phyloP scores from a whole-genome alignment of 2,113 vertebrate species.

The Xyliphius kryptos region DNA sequence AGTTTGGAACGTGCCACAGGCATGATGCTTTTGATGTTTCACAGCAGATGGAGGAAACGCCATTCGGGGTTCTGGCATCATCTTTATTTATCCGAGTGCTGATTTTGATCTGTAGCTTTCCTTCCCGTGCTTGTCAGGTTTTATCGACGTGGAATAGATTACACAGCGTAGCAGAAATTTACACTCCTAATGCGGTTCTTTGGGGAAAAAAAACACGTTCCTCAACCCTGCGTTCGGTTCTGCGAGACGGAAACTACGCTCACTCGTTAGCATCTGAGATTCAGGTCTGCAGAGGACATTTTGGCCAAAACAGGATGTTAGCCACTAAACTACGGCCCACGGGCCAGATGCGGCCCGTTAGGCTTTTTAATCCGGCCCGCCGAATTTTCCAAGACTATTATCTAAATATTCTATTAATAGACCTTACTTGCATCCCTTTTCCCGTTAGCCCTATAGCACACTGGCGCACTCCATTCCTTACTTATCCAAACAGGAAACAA shows the following conservation, averaged over 20 bases:
- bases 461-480: too few species aligned
- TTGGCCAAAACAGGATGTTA: constrained; percentile 23
- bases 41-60: background rate
- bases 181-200: background rate
- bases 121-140: background rate
- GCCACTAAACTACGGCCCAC: too few species aligned
- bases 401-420: too few species aligned
- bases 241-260: background rate
- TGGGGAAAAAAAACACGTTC: too few species aligned
- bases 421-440: too few species aligned
- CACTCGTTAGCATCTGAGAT: background rate
- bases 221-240: too few species aligned
- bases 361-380: too few species aligned
- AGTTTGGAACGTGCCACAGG: background rate
- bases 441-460: too few species aligned
- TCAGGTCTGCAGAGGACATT: constrained; percentile 27
- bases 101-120: background rate
- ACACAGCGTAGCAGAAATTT: background rate
- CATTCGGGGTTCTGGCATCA: background rate
- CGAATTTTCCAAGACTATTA: too few species aligned
- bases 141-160: background rate
- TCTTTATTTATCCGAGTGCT: background rate
- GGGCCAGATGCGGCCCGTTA: background rate
- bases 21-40: background rate
- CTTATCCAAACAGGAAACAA: too few species aligned